phyloP scores from a whole-genome alignment of 2,113 vertebrate species.

The Epinephelus moara region DNA sequence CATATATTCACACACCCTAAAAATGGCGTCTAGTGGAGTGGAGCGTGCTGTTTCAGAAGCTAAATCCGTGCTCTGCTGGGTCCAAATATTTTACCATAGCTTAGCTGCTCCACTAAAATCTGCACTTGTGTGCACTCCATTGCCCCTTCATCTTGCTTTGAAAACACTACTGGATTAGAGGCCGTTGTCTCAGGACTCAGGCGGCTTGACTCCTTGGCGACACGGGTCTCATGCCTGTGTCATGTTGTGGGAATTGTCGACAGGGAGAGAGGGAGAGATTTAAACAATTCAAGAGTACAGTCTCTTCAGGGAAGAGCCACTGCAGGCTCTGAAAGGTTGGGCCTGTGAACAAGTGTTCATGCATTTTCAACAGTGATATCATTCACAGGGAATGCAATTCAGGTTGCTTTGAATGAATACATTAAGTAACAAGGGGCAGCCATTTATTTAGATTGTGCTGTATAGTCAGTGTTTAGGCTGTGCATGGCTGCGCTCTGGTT shows the following conservation, averaged over 20 bases:
- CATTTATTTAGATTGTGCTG: constrained; percentile 63
- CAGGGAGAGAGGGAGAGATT: constrained; percentile 50
- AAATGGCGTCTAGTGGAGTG: constrained; percentile 67
- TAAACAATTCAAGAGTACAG: constrained; percentile 69
- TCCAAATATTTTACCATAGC: constrained; percentile 81
- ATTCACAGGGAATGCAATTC: constrained; percentile 72
- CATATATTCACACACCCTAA: constrained; percentile 68
- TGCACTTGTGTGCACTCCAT: constrained; percentile 77
- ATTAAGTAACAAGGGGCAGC: constrained; percentile 65
- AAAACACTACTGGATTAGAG: constrained; percentile 81
- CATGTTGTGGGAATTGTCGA: constrained; percentile 66
- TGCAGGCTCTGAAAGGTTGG: constrained; percentile 62
- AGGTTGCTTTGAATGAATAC: constrained; percentile 69
- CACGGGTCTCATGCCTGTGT: constrained; percentile 72
- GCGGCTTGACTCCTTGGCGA: constrained; percentile 73
- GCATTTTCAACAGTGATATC: constrained; percentile 80
- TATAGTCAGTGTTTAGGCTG: constrained; percentile 58
- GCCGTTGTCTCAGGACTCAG: constrained; percentile 70
- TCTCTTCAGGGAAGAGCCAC: constrained; percentile 67
- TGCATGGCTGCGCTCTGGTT: constrained; percentile 61
- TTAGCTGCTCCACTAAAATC: constrained; percentile 79
- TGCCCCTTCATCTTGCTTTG: constrained; percentile 78
- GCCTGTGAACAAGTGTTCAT: constrained; percentile 70
- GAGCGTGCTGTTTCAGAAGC: constrained; percentile 61
- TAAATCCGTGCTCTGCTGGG: constrained; percentile 70